These are phyloP conservation scores for Aphis craccivora DNA, from an alignment of 1,140 invertebrate genomes.

Conservation along the genomic window DNA sequence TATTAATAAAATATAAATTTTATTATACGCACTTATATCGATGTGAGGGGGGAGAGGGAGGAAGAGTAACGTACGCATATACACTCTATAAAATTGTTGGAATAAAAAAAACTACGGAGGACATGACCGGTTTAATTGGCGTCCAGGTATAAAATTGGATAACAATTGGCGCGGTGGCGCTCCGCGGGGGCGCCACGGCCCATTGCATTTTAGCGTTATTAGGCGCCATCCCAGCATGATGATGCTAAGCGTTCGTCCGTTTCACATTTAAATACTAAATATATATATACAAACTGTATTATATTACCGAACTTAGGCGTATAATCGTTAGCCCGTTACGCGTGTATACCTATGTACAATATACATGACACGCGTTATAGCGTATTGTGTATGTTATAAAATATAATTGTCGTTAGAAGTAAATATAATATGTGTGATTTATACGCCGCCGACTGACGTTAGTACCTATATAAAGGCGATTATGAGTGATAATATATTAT, in stretches of 20 bases:
- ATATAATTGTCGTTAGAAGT: not conserved
- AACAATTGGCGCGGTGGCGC: constrained; percentile 3
- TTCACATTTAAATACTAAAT: constrained; percentile 1
- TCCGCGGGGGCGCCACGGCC: constrained; percentile 1
- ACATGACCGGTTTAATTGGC: constrained; percentile 48
- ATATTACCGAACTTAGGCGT: not conserved
- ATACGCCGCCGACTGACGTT: not conserved
- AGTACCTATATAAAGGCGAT: not conserved
- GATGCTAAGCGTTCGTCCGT: not conserved
- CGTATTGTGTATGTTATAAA: not conserved
- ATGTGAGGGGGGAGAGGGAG: not conserved
- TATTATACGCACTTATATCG: not conserved
- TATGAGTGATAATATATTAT: not conserved
- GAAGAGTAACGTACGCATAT: not conserved
- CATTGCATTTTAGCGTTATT: constrained; percentile 10
- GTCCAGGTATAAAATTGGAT: constrained; percentile 42
- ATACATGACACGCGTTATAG: not conserved
- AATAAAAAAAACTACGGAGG: not conserved
- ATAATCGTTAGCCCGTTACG: not conserved
- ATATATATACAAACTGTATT: not conserved
- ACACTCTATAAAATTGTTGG: not conserved
- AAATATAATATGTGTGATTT: not conserved
- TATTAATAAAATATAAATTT: not conserved
- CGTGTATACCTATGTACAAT: too few species aligned
- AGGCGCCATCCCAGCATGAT: constrained; percentile 53